These are phyloP conservation scores for Lota lota DNA, from an alignment of 2,113 vertebrate genomes.

Conservation along the genomic window DNA sequence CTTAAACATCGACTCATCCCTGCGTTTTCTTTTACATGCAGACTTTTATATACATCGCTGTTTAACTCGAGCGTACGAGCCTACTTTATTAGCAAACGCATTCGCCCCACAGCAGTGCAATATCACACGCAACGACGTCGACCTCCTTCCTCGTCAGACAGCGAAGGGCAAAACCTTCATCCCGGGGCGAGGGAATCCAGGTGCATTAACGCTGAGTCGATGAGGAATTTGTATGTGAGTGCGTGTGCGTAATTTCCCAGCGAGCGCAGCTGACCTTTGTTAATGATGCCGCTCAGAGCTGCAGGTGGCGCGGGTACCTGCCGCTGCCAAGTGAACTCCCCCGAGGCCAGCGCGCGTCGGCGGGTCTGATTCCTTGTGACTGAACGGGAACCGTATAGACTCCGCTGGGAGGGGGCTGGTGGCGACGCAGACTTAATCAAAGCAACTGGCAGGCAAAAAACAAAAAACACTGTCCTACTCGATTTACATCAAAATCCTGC, in stretches of 20 bases:
- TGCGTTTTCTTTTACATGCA: too few species aligned
- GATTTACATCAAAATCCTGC: too few species aligned
- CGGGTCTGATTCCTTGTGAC: slow-evolving; percentile 17
- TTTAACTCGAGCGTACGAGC: slow-evolving; percentile 36
- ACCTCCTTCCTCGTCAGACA: slow-evolving; percentile 30
- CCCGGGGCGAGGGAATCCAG: slow-evolving; percentile 47
- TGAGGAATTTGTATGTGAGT: slow-evolving; percentile 63
- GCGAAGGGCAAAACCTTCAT: slow-evolving; percentile 52
- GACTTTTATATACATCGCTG: slow-evolving; percentile 50
- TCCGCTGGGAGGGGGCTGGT: too few species aligned
- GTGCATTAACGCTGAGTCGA: slow-evolving; percentile 70
- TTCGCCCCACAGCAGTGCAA: slow-evolving; percentile 34
- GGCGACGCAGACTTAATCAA: too few species aligned
- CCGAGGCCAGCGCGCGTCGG: slow-evolving; percentile 14
- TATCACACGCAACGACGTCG: slow-evolving; percentile 43
- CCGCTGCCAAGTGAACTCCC: slow-evolving; percentile 44
- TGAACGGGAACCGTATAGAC: not conserved
- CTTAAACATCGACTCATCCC: not conserved
- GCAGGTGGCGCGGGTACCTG: slow-evolving; percentile 60
- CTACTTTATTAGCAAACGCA: not conserved
- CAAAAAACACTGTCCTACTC: too few species aligned
- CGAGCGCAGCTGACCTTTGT: slow-evolving; percentile 69
- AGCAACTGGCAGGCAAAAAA: too few species aligned
- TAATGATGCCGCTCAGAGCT: slow-evolving; percentile 67
- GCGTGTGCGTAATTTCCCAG: slow-evolving; percentile 67